Evolutionary conservation across 2,888 invertebrate genomes (phyloP), one percentile per base, ranked within the genome.

Genomic region (Volucella zonaria): DNA sequence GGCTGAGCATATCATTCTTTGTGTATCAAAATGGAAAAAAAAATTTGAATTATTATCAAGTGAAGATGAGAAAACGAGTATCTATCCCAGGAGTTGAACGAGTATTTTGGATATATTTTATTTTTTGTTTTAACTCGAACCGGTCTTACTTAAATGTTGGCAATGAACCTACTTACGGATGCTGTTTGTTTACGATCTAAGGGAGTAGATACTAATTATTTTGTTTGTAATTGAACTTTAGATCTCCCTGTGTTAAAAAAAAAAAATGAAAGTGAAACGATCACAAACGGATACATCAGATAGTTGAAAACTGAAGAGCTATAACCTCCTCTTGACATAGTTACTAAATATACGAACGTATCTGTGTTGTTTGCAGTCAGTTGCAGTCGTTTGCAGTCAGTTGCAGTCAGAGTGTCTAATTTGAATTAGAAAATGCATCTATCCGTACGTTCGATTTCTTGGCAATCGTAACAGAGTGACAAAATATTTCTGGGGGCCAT

Each of bases 301-400:
- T 8, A 12, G 18, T 23, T 23, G 18, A 23, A 23, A 23, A 23
- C 18, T 23, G 18, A 56, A 45, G 38, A 59, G 59, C 47, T 42
- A 10, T 12, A 15, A 70, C 58, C 67, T 78, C 62, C 40, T 67
- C 78, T 78, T 82, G 82, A 82, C 82, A 77, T n/a, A 73, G 61
- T 73, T 82, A 62, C 67, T 42, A 67, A 82, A 82, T 61, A 62
- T 58, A 51, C 31, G 6, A 31, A 6, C 51, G 54, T 54, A 54
- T 43, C 49, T 10, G 14, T 15, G 14, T 47, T 23, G n/a, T 18
- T 40, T 12, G 6, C 6, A 31, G 51, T n/a, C 51, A 8, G 42
- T 9, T 54, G 42, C 23, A 15, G 51, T n/a, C 51, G n/a, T 18
- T 40, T 12, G 6, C 6, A 31, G 51, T n/a, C 51, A 8, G 42